A percentile compares a stretch with the other conserved stretches of the same genome.
Conservation (phyloP, 2,888 invertebrate genomes). For the Trachelus stipa region DNA sequence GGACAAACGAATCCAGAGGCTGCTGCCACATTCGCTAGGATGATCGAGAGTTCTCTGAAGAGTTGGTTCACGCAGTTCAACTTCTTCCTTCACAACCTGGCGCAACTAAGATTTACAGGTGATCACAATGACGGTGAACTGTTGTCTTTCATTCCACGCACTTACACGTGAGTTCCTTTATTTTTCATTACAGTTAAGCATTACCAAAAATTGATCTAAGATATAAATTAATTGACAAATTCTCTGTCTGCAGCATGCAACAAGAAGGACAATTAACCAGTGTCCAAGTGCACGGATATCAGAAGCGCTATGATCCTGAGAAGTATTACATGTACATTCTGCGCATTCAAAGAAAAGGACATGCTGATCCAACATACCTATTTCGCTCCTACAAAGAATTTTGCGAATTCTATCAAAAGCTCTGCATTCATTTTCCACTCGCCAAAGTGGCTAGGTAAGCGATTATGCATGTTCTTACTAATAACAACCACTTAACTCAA, state of each 20-base stretch:
- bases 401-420: constrained; percentile 94
- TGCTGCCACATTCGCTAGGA: constrained; percentile 93
- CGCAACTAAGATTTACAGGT: constrained; percentile 91
- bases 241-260: constrained; percentile 74
- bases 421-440: constrained; percentile 91
- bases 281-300: constrained; percentile 88
- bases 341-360: constrained; percentile 84
- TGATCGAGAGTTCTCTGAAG: constrained; percentile 95
- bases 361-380: constrained; percentile 87
- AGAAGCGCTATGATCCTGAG: constrained; percentile 96
- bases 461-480: not conserved
- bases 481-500: no score
- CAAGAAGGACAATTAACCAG: constrained; percentile 89
- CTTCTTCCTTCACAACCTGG: constrained; percentile 97
- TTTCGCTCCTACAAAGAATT: constrained; percentile 98
- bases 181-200: constrained; percentile 15
- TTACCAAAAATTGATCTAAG: not conserved
- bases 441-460: constrained; percentile 89
- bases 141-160: constrained; percentile 93
- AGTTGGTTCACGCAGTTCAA: constrained; percentile 96
- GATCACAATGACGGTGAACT: constrained; percentile 85
- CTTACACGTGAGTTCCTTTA: constrained; percentile 82
- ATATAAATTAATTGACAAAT: constrained; percentile 2
- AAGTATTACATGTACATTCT: constrained; percentile 96
- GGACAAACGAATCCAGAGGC: constrained; percentile 94